These are phyloP conservation scores for Cepphus grylle DNA, from an alignment of 2,113 vertebrate genomes.

Conservation along the genomic window DNA sequence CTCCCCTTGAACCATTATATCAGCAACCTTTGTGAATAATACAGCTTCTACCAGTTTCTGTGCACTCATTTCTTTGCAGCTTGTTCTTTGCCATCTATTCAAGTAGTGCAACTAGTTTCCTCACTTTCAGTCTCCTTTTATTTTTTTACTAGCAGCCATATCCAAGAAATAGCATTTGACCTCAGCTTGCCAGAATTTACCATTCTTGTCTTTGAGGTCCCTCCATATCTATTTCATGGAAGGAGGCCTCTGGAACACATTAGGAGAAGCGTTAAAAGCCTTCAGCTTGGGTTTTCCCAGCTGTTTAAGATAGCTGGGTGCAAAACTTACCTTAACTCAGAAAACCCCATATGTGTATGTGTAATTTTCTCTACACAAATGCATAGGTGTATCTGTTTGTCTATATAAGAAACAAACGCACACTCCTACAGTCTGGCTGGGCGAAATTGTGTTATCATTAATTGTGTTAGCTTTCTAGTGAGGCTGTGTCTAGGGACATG, in stretches of 20 bases:
- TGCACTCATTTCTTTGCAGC: neutral
- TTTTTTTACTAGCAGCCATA: neutral
- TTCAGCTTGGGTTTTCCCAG: neutral
- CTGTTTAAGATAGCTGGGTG: neutral
- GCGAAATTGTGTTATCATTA: neutral
- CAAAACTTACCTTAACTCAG: neutral
- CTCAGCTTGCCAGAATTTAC: neutral
- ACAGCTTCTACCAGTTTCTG: neutral
- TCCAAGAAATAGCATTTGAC: neutral
- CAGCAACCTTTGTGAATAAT: neutral
- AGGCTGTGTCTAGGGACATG: neutral
- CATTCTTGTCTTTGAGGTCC: neutral
- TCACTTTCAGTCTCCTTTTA: neutral
- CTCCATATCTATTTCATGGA: neutral
- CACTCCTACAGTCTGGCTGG: neutral
- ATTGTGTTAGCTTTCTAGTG: neutral
- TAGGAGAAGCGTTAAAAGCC: neutral
- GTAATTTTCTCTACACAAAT: neutral
- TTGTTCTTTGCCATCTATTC: neutral
- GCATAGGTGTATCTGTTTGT: neutral
- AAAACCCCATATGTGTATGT: neutral
- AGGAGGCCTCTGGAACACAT: neutral
- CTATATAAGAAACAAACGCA: accelerated
- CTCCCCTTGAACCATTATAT: neutral
- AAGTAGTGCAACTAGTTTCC: neutral